Conservation (phyloP, 1,140 invertebrate genomes). For the Psix sp. region DNA sequence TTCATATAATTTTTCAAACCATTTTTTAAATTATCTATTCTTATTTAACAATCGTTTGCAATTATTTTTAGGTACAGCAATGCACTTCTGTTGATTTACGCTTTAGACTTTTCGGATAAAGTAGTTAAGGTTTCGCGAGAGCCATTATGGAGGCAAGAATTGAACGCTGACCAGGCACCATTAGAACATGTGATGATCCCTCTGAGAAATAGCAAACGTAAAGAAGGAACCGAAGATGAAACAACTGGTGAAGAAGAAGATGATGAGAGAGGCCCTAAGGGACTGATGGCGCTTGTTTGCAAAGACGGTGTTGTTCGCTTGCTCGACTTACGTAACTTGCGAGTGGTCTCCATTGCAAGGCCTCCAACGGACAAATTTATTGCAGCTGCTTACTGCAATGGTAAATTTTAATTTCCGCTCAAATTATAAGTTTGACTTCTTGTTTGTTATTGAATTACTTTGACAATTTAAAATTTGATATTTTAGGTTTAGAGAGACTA, state of each 20-base stretch:
- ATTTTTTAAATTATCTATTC: background rate
- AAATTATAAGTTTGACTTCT: slow-evolving; percentile 1
- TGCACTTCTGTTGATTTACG: slow-evolving; percentile 78
- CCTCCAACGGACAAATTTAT: slow-evolving; percentile 84
- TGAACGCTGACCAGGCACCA: slow-evolving; percentile 81
- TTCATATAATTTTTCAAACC: too few species aligned
- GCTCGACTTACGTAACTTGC: slow-evolving; percentile 81
- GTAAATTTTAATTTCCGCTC: slow-evolving; percentile 71
- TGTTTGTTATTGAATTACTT: background rate
- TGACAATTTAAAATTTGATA: slow-evolving; percentile 4
- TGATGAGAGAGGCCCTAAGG: slow-evolving; percentile 57
- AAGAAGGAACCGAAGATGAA: slow-evolving; percentile 11
- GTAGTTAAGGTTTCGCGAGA: slow-evolving; percentile 80
- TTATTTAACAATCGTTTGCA: slow-evolving; percentile 1
- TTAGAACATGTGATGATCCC: slow-evolving; percentile 83
- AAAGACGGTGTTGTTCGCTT: slow-evolving; percentile 83
- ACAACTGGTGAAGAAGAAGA: slow-evolving; percentile 16
- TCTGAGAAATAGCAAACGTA: slow-evolving; percentile 70
- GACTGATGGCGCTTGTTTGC: slow-evolving; percentile 80
- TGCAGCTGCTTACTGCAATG: slow-evolving; percentile 86
- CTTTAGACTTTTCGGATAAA: slow-evolving; percentile 78
- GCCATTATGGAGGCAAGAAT: slow-evolving; percentile 80
- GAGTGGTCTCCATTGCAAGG: slow-evolving; percentile 80
- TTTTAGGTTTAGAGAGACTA: slow-evolving; percentile 84
- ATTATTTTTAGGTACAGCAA: slow-evolving; percentile 57